Conservation (phyloP, 1,140 invertebrate genomes). For the Ostrea edulis region DNA sequence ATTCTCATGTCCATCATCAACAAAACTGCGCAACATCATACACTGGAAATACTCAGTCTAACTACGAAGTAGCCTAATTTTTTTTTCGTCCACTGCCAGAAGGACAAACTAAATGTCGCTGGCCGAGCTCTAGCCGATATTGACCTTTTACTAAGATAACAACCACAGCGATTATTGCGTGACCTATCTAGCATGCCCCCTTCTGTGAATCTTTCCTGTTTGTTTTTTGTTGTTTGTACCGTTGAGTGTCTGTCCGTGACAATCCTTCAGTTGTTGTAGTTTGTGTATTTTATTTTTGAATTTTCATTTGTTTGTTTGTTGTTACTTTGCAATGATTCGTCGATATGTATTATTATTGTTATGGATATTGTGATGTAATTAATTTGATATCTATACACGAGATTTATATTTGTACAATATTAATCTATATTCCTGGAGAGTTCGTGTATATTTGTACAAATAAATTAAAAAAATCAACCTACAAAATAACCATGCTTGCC, state of each 20-base stretch:
- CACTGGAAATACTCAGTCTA: background rate
- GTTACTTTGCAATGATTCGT: background rate
- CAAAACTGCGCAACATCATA: background rate
- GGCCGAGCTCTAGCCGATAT: background rate
- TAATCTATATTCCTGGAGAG: constrained; percentile 1
- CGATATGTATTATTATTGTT: constrained; percentile 6
- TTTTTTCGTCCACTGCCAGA: background rate
- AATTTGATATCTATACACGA: constrained; percentile 38
- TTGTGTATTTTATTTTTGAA: constrained; percentile 26
- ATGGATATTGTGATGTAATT: constrained; percentile 31
- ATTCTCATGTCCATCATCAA: constrained; percentile 4
- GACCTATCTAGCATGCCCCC: background rate
- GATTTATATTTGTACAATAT: constrained; percentile 33
- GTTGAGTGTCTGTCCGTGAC: background rate
- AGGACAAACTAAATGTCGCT: background rate
- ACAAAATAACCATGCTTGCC: background rate
- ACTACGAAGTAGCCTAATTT: background rate
- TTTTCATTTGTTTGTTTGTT: constrained; percentile 27
- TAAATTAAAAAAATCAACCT: background rate
- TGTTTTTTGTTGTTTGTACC: background rate
- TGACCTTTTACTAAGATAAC: background rate
- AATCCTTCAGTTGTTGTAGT: background rate
- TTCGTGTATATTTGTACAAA: constrained; percentile 23
- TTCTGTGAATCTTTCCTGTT: background rate
- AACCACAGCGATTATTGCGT: background rate